Evolutionary conservation across 2,797 vertebrate genomes (phyloP), one percentile per base, ranked within the genome.

Genomic region (Onychomys leucogaster): DNA sequence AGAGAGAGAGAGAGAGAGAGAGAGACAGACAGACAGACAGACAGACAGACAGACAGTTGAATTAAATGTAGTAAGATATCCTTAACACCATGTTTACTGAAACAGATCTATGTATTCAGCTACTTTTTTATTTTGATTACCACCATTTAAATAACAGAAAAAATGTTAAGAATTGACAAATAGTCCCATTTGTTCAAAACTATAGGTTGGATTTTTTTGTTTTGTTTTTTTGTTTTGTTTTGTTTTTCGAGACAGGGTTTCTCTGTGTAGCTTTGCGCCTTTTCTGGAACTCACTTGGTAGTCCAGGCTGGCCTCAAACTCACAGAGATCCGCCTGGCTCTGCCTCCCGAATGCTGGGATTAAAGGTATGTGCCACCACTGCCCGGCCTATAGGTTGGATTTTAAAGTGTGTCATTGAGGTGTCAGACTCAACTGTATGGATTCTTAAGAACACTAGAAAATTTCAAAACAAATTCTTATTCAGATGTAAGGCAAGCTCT

Each of bases 371-470:
- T n/a, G n/a, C n/a, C n/a, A n/a, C n/a, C n/a, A n/a, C n/a, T n/a
- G n/a, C n/a, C n/a, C n/a, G n/a, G n/a, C n/a, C 49, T 94, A 86
- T 49, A 78, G 55, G 37, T 55, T 93, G 29, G 52, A 67, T 89
- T 95, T 90, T 85, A 83, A 95, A 95, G 27, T 6, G 6, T 86
- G 86, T 71, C 23, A 59, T 85, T 95, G 94, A 95, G 29, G 67
- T 81, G 49, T 89, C 52, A 88, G 52, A 37, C 12, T 93, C 37
- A 69, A 34, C 63, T 94, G 4, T 80, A 21, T 75, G 46, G 86
- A 37, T 80, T 81, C 8, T 86, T 77, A 84, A 83, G n/a, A 90
- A 86, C 17, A 63, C 37, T 32, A 71, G 37, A 80, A 89, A 84
- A 49, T 92, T 95, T 93, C 34, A 93, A 93, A 96, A 91, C 14